These are phyloP conservation scores for Cavia porcellus DNA, from an alignment of 2,113 vertebrate genomes.

Conservation along the genomic window DNA sequence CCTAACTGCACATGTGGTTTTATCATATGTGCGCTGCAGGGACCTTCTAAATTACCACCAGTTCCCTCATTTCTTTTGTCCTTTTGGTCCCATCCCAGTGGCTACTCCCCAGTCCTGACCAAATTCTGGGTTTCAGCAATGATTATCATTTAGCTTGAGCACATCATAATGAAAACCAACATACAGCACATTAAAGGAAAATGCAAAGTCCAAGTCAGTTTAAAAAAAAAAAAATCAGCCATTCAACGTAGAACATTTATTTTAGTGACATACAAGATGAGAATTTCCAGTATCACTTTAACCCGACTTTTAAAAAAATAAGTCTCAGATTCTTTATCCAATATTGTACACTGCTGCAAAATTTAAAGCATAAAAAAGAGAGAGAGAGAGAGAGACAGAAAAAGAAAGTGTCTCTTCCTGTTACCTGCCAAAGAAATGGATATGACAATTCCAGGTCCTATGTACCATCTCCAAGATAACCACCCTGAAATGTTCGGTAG, in stretches of 20 bases:
- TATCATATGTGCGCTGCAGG: conserved; percentile 75
- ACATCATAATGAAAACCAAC: neutral
- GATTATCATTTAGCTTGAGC: neutral
- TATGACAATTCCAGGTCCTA: conserved; percentile 51
- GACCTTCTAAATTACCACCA: conserved; percentile 73
- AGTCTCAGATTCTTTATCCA: conserved; percentile 17
- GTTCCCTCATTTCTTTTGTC: conserved; percentile 77
- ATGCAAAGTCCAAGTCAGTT: neutral
- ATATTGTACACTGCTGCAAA: neutral
- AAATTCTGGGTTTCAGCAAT: neutral
- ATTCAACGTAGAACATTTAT: conserved; percentile 55
- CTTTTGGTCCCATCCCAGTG: conserved; percentile 36
- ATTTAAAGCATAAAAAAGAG: neutral
- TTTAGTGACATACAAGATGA: conserved; percentile 56
- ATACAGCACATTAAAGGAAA: neutral
- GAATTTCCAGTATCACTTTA: conserved; percentile 42
- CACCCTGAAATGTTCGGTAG: conserved; percentile 11
- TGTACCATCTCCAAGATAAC: conserved; percentile 52
- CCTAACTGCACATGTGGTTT: conserved; percentile 77
- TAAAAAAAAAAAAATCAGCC: conserved; percentile 1
- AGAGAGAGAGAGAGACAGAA: too few relatives aligned
- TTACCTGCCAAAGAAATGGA: neutral
- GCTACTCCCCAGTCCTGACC: conserved; percentile 15
- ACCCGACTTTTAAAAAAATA: neutral
- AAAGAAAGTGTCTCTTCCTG: neutral